Evolutionary conservation across 2,888 invertebrate genomes (phyloP).

Genomic region (Acanthococcus lagerstroemiae): DNA sequence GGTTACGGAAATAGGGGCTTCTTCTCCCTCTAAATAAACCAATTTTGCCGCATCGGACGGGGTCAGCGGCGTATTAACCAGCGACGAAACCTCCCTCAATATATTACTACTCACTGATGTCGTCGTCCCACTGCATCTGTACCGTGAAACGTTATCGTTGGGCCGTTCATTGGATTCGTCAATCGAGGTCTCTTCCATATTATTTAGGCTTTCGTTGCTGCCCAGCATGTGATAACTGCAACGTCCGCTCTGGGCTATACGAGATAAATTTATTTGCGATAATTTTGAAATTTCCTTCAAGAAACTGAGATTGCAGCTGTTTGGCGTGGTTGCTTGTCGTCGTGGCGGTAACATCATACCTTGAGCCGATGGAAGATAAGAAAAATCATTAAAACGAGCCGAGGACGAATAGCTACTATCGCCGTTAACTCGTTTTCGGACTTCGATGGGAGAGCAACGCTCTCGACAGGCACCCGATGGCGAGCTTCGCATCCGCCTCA

Average conservation of each 20-base stretch:
- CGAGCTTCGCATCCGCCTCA: neutral
- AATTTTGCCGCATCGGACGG: conserved; percentile 58
- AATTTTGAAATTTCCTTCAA: conserved; percentile 59
- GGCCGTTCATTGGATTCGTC: conserved; percentile 37
- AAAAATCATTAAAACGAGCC: neutral
- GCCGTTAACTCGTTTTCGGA: neutral
- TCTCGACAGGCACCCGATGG: neutral
- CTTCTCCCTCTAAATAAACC: conserved; percentile 60
- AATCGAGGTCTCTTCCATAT: neutral
- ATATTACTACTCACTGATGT: conserved; percentile 15
- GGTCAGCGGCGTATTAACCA: conserved; percentile 43
- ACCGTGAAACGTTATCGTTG: conserved; percentile 40
- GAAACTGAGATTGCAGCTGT: conserved; percentile 40
- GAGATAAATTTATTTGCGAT: conserved; percentile 58
- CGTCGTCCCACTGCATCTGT: conserved; percentile 40
- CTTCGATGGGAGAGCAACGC: neutral
- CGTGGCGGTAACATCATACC: conserved; percentile 32
- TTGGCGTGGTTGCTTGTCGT: conserved; percentile 36
- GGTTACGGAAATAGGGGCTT: conserved; percentile 43
- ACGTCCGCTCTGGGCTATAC: conserved; percentile 49
- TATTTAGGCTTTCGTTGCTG: conserved; percentile 37
- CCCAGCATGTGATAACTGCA: conserved; percentile 62
- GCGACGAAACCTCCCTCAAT: conserved; percentile 17
- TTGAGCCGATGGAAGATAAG: neutral
- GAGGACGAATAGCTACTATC: neutral